Evolutionary conservation across 2,797 vertebrate genomes (phyloP).

Genomic region (Urosaurus nigricauda): DNA sequence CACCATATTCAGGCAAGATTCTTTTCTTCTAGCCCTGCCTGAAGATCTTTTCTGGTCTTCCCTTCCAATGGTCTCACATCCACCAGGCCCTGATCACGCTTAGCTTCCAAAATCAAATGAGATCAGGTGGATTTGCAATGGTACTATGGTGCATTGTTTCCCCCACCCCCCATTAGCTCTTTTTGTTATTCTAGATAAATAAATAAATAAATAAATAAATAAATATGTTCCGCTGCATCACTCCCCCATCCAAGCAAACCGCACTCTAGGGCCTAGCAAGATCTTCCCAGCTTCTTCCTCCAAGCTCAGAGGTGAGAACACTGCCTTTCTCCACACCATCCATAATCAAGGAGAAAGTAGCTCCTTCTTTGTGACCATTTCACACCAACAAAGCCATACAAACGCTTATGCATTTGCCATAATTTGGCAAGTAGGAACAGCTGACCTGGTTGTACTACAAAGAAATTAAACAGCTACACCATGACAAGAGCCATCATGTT

Average conservation of each 20-base stretch:
- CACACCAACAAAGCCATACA: background rate
- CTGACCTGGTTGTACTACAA: background rate
- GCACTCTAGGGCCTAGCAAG: background rate
- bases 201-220: no score
- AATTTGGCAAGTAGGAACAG: background rate
- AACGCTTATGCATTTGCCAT: no score
- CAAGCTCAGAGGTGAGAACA: background rate
- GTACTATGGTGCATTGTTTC: no score
- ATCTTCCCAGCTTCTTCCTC: background rate
- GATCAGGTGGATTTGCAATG: no score
- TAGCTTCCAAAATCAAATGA: no score
- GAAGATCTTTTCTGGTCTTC: no score
- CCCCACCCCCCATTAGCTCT: background rate
- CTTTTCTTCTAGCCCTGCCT: no score
- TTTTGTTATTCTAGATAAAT: no score
- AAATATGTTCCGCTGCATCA: background rate
- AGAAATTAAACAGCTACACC: fast-evolving
- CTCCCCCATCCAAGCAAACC: background rate
- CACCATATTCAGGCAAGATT: no score
- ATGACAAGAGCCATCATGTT: background rate
- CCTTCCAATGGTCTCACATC: no score
- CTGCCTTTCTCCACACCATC: background rate
- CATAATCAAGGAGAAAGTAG: background rate
- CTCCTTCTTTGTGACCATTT: background rate
- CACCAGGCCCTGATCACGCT: no score